A percentile compares a stretch with the other conserved stretches of the same genome.
These are phyloP conservation scores for Colistium nudipinnis DNA, from an alignment of 2,113 vertebrate genomes.

Conservation along the genomic window DNA sequence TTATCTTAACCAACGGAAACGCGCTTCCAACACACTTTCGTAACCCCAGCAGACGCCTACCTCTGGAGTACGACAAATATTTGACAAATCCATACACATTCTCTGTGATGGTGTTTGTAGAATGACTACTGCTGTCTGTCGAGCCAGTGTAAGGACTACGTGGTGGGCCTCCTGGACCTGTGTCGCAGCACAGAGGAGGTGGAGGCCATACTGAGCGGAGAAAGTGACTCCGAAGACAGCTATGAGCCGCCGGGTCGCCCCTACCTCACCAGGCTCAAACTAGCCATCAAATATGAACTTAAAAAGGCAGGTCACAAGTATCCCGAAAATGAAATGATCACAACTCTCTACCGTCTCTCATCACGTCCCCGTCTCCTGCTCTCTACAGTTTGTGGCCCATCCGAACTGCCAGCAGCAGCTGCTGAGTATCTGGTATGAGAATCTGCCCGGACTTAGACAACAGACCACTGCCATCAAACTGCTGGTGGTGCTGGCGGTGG, in stretches of 20 bases:
- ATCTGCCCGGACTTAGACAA: conserved; percentile 91
- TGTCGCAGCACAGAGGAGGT: conserved; percentile 98
- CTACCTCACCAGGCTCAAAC: conserved; percentile 91
- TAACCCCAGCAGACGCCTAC: no score
- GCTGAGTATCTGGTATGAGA: conserved; percentile 98
- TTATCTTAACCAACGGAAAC: not conserved
- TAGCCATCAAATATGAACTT: conserved; percentile 97
- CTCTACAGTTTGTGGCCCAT: conserved; percentile 93
- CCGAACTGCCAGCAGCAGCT: conserved; percentile 99
- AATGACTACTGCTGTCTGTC: conserved; percentile 96
- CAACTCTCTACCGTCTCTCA: not conserved
- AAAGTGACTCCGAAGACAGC: conserved; percentile 81
- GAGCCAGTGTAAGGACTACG: conserved; percentile 97
- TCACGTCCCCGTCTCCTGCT: not conserved
- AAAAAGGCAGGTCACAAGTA: conserved; percentile 97
- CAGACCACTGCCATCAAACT: conserved; percentile 95
- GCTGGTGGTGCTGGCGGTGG: conserved; percentile 92
- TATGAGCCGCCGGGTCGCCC: conserved; percentile 84
- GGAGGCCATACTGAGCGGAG: conserved; percentile 95
- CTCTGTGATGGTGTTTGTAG: conserved; percentile 47
- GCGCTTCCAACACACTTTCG: not conserved
- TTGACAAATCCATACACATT: not conserved
- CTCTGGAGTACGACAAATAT: not conserved
- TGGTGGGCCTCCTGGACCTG: conserved; percentile 95
- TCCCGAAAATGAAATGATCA: no score